Base-by-base conservation (phyloP, 2,113 vertebrate species). In the Panurus biarmicus region DNA sequence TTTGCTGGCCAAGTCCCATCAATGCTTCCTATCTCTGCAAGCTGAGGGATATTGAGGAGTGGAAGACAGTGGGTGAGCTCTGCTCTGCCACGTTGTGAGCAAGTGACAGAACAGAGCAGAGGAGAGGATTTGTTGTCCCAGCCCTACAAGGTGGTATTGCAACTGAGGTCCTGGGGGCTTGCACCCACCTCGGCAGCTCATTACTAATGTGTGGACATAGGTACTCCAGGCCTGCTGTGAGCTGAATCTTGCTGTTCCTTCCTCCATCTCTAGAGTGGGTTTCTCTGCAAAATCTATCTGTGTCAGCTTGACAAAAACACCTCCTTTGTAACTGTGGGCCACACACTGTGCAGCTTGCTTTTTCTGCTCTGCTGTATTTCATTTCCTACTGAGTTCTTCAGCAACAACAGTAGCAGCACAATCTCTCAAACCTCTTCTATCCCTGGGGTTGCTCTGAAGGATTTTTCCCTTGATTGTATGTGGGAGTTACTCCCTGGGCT, bases 271-370 rank as follows among this genome's bases (percentile, higher is more conserved):
- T n/a, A 14, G 28, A 56, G 51, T 11, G 10, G 35, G 2, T 62
- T 86, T 86, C n/a, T 36, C 44, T 65, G 42, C 31, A 61, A 67
- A 77, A 84, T 35, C 26, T 3, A 1, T 11, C 67, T 3, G 1
- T 69, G 57, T 61, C 53, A 85, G 40, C 31, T 54, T 81, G 57
- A 75, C 66, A 62, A 53, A 86, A 93, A 61, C 23, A 25, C 57
- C 60, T 58, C 22, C n/a, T 64, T 67, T 75, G 44, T 58, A 5
- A 1, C 35, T 64, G 12, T 56, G 36, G 24, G 48, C 56, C 6
- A 12, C 47, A 4, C 17, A 17, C 24, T 31, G 11, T 4, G 29
- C 3, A 1, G 22, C 50, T 92, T 0, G 0, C 11, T 72, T 81
- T 60, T 64, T 56, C 36, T 2, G 1, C 13, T 64, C 50, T 74